Conservation (phyloP, 1,140 invertebrate species). For the Brachionus paranguensis region DNA sequence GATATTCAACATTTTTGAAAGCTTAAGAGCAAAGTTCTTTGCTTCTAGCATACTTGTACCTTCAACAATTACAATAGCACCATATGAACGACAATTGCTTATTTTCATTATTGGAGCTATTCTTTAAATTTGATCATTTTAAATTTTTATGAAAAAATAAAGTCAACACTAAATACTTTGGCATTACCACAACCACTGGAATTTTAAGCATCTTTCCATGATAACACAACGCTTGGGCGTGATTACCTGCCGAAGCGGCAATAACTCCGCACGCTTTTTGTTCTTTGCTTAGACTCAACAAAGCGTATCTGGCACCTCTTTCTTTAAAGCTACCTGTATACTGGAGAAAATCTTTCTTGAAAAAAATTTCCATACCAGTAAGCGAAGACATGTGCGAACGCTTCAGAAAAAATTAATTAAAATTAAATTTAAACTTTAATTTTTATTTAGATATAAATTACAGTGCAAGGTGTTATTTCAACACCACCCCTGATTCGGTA, state of each 20-base stretch:
- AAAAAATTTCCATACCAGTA: slow-evolving; percentile 75
- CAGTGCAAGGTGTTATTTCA: slow-evolving; percentile 73
- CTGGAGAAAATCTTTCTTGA: slow-evolving; percentile 88
- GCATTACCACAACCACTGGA: slow-evolving; percentile 87
- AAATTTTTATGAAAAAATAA: slow-evolving; percentile 44
- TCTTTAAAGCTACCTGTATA: slow-evolving; percentile 89
- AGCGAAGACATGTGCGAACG: slow-evolving; percentile 68
- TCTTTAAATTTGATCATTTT: not conserved
- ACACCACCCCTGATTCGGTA: slow-evolving; percentile 78
- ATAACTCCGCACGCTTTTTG: slow-evolving; percentile 73
- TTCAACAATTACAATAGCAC: slow-evolving; percentile 74
- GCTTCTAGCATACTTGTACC: slow-evolving; percentile 75
- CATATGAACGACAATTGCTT: slow-evolving; percentile 72
- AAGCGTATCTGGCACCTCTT: slow-evolving; percentile 76
- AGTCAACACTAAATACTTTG: slow-evolving; percentile 55
- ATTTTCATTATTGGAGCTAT: slow-evolving; percentile 89
- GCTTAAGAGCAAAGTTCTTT: slow-evolving; percentile 35
- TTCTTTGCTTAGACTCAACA: slow-evolving; percentile 66
- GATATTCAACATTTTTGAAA: not conserved
- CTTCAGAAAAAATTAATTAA: slow-evolving; percentile 40
- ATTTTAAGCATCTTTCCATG: slow-evolving; percentile 74
- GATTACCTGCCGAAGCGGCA: slow-evolving; percentile 84
- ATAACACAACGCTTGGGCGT: slow-evolving; percentile 78
- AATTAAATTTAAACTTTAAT: not conserved
- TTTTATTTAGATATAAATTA: slow-evolving; percentile 54